Base-by-base conservation (phyloP, 2,797 vertebrate genomes). In the Tolypeutes matacus region DNA sequence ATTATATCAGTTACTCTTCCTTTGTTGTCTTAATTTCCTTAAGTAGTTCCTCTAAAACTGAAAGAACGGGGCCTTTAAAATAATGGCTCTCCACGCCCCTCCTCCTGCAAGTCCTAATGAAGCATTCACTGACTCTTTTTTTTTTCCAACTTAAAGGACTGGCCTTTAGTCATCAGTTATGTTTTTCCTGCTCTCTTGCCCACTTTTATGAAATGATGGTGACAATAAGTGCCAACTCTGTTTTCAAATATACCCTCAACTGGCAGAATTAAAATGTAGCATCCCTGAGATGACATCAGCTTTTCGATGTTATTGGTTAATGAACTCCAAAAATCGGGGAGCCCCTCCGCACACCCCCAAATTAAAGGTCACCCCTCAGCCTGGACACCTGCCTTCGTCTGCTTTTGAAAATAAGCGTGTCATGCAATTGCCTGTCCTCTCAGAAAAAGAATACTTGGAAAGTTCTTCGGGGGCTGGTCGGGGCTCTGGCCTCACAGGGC, bases 261-360 rank as follows among this genome's bases (percentile, higher is more conserved):
- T 36, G 65, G 77, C 20, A 76, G 89, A 36, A 89, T 86, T 65
- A 42, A 80, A 92, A 36, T 8, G 2, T 23, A 51, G 23, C 27
- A 21, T 1, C 56, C 51, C 56, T 31, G 1, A 0, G 3, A 23
- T 0, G 62, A 21, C 60, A 15, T 13, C 5, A 8, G n/a, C 2
- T 56, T 36, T 13, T 31, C 42, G 42, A 0, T 27, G 21, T 56
- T 20, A 4, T 0, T 69, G 36, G 58, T 6, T 23, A n/a, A 70
- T 12, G n/a, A 34, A 78, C 34, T 72, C 31, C 46, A 7, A 83
- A 49, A 51, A 0, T 4, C 78, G 11, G 56, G 17, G n/a, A 17
- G 42, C 20, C 31, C 29, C 77, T 31, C 34, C 51, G 46, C 64
- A 56, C 27, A n/a, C 25, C 20, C 73, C 31, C 11, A 18, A 76